Conservation (phyloP, 2,113 vertebrate genomes). For the Marmota flaviventris region DNA sequence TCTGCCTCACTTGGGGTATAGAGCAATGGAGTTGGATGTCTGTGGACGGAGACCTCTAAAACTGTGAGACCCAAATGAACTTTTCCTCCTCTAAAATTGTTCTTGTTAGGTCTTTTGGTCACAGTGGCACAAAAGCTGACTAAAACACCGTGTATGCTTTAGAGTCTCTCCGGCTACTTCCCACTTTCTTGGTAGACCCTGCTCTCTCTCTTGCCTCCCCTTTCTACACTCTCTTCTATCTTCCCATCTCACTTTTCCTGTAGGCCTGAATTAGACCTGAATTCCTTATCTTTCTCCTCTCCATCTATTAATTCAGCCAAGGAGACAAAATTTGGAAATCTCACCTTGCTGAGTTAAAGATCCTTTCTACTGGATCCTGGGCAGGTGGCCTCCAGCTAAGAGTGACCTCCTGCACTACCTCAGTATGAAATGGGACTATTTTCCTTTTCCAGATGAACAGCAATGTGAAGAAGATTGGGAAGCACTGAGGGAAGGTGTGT, state of each 20-base stretch:
- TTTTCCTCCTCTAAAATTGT: no score
- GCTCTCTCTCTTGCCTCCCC: background rate
- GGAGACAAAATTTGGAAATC: background rate
- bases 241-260: background rate
- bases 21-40: no score
- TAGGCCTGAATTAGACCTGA: background rate
- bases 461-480: background rate
- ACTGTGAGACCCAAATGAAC: no score
- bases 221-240: no score
- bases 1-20: no score
- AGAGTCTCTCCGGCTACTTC: background rate
- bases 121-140: no score
- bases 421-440: background rate
- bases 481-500: background rate
- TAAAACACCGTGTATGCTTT: background rate
- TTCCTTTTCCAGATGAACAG: background rate
- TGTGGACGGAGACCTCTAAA: no score
- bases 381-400: background rate
- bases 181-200: background rate
- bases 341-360: background rate
- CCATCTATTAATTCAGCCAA: background rate
- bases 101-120: no score
- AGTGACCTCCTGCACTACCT: background rate
- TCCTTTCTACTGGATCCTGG: background rate
- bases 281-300: background rate